Evolutionary conservation across 2,888 invertebrate species (phyloP), one percentile per base, ranked within the genome.

Genomic region (Branchellion lobata): DNA sequence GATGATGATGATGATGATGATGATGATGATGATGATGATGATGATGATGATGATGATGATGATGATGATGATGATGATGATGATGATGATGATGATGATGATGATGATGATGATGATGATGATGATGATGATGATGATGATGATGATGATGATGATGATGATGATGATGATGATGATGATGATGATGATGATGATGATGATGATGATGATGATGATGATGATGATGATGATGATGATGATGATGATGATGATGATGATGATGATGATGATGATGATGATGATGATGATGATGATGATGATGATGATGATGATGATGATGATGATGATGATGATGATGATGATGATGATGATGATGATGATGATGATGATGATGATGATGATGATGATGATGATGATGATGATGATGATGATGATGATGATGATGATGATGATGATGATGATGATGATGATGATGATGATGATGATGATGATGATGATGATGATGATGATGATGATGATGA

Each of bases 341-440:
- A 68, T 21, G 68, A 78, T 65, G 65, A 31, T n/a, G 65, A 71
- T 74, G 40, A 74, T 74, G 40, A 74, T 74, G 40, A 74, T 74
- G 61, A 77, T 77, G 68, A 77, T 68, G 61, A 77, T 77, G 33
- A 65, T 65, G 27, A 53, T 77, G 61, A 77, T 77, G 61, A 77
- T 77, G 61, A 77, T 77, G 61, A 77, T 77, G 61, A 77, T 77
- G 68, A 77, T 77, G 61, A 77, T 77, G 61, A 77, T 77, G 61
- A 77, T 77, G 61, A 77, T 77, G 61, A 77, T 77, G 68, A 77
- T 77, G 61, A 77, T 77, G 61, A 77, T 77, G 61, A 77, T 77
- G 61, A 77, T 77, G 8, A 77, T 65, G 65, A 77, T 77, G 65
- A 77, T 65, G 65, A 77, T 77, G 61, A 77, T 65, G 68, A 77